These are phyloP conservation scores for Erebia epiphron DNA, from an alignment of 2,888 invertebrate species.

Conservation along the genomic window DNA sequence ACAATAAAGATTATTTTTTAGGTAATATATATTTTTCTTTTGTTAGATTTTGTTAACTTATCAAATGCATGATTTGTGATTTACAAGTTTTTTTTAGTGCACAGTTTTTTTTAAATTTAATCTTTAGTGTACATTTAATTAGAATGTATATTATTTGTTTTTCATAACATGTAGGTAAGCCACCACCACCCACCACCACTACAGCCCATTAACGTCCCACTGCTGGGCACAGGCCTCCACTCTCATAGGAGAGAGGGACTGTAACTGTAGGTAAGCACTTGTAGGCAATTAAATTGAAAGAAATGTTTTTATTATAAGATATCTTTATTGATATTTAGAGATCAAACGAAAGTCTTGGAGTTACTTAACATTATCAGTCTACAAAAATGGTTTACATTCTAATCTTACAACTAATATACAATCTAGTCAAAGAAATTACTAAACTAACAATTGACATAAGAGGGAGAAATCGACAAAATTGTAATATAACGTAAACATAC, in stretches of 20 bases:
- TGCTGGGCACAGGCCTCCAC: too few relatives aligned
- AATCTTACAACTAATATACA: constrained; percentile 29
- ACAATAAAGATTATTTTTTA: too few relatives aligned
- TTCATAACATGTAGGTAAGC: background rate
- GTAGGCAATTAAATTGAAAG: constrained; percentile 29
- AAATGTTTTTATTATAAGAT: constrained; percentile 41
- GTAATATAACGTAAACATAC: constrained; percentile 27
- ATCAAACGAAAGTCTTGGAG: constrained; percentile 81
- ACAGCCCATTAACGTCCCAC: too few relatives aligned
- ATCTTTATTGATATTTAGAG: constrained; percentile 75
- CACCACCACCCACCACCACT: too few relatives aligned
- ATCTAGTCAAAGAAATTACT: constrained; percentile 28
- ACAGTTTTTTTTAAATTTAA: too few relatives aligned
- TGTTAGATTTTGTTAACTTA: too few relatives aligned
- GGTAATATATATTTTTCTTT: too few relatives aligned
- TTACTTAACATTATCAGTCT: constrained; percentile 73
- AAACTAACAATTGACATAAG: constrained; percentile 32
- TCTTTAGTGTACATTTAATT: background rate
- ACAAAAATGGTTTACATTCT: constrained; percentile 47
- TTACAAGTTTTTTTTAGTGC: too few relatives aligned
- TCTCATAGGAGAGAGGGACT: too few relatives aligned
- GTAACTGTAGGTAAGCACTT: background rate
- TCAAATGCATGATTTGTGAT: too few relatives aligned
- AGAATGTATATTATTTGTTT: background rate
- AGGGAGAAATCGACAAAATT: constrained; percentile 31